Evolutionary conservation across 2,797 vertebrate species (phyloP).

Genomic region (Anabacerthia variegaticeps): DNA sequence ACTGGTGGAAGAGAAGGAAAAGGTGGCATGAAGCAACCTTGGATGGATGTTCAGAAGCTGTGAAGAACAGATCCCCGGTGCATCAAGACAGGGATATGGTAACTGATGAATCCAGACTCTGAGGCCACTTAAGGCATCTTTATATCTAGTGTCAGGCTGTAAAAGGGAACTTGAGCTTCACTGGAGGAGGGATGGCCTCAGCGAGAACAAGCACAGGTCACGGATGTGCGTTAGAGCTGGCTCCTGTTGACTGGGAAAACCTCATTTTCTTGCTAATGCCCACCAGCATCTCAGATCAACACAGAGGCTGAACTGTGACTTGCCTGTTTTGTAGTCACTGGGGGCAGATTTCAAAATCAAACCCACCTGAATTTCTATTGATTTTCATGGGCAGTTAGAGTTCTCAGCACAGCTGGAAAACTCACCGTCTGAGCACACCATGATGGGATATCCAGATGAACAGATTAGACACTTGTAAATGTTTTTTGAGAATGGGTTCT

Average conservation of each 20-base stretch:
- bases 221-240: background rate
- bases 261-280: background rate
- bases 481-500: background rate
- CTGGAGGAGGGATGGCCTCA: background rate
- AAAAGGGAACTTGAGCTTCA: background rate
- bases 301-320: background rate
- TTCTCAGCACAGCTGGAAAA: background rate
- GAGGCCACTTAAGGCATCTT: background rate
- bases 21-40: background rate
- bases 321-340: background rate
- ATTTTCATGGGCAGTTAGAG: background rate
- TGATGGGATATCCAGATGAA: background rate
- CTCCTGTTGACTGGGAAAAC: background rate
- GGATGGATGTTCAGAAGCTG: background rate
- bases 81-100: background rate
- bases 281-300: background rate
- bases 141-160: background rate
- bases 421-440: background rate
- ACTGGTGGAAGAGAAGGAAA: background rate
- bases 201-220: background rate
- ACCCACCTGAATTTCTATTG: background rate
- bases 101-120: background rate
- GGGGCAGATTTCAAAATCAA: background rate
- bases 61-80: fast-evolving
- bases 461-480: background rate